Evolutionary conservation across 1,140 invertebrate species (phyloP).

Genomic region (Laupala kohalensis): DNA sequence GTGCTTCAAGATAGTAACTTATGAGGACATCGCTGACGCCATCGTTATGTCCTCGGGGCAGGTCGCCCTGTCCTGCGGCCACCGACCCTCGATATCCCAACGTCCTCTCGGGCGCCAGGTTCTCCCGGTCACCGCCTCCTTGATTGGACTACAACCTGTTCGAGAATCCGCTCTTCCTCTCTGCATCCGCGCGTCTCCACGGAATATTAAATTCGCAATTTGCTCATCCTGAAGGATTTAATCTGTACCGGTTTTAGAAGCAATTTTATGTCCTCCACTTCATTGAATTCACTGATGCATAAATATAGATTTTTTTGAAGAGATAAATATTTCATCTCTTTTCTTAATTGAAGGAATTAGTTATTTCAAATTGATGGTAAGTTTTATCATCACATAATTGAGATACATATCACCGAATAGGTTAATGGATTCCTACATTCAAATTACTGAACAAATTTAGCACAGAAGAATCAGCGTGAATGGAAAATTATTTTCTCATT

Average conservation of each 20-base stretch:
- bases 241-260: not conserved
- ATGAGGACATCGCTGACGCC: too few species aligned
- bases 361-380: too few species aligned
- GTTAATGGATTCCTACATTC: too few species aligned
- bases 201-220: not conserved
- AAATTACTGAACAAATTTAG: too few species aligned
- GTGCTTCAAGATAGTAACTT: too few species aligned
- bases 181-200: not conserved
- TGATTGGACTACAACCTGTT: not conserved
- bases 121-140: not conserved
- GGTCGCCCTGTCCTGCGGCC: not conserved
- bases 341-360: too few species aligned
- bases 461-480: too few species aligned
- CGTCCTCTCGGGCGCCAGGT: not conserved
- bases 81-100: not conserved
- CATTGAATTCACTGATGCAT: not conserved
- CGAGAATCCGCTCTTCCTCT: not conserved
- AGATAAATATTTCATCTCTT: not conserved
- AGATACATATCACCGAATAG: too few species aligned
- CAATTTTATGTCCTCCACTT: not conserved
- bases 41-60: too few species aligned
- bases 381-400: too few species aligned
- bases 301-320: not conserved
- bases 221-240: not conserved
- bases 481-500: too few species aligned